Base-by-base conservation (phyloP, 2,888 invertebrate species). In the Homarus gammarus region DNA sequence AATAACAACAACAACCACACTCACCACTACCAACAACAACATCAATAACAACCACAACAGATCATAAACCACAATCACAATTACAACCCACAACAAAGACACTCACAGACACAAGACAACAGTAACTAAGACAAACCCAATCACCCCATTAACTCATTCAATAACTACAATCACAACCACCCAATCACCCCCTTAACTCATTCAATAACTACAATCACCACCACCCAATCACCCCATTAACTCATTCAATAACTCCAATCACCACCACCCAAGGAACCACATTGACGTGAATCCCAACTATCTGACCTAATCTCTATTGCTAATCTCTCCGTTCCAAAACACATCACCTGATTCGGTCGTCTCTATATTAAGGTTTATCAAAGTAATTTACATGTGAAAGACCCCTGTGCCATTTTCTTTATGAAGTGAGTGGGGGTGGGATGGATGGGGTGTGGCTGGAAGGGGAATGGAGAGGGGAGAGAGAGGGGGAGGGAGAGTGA, bases 361-460 rank as follows among this genome's bases (percentile, higher is more conserved):
- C 10, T 44, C 72, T 83, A 38, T 83, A 72, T 83, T 82, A 82
- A 64, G 68, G 38, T 70, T 68, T 82, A 70, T 82, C 44, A 68
- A 64, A 82, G 64, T 27, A 38, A 82, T 82, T 82, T 82, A 70
- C 82, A 82, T 82, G 33, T 82, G 83, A 83, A 83, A 83, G 72
- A 70, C 83, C 38, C 27, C 36, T n/a, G 2, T 36, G 36, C 79
- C 61, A 61, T 79, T 61, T 79, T 79, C 79, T 61, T n/a, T 61
- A 79, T 79, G 61, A 38, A 40, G 61, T 15, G 33, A 15, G 0
- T n/a, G 56, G 3, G 5, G 64, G 27, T 56, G 0, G 56, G 56
- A n/a, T n/a, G n/a, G n/a, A n/a, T n/a, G n/a, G n/a, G n/a, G n/a
- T n/a, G n/a, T n/a, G n/a, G n/a, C n/a, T n/a, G n/a, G n/a, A n/a